Percentiles rank a stretch among this genome's conserved stretches.
These are phyloP conservation scores for Xestia c-nigrum DNA, from an alignment of 2,888 invertebrate genomes.

Conservation along the genomic window DNA sequence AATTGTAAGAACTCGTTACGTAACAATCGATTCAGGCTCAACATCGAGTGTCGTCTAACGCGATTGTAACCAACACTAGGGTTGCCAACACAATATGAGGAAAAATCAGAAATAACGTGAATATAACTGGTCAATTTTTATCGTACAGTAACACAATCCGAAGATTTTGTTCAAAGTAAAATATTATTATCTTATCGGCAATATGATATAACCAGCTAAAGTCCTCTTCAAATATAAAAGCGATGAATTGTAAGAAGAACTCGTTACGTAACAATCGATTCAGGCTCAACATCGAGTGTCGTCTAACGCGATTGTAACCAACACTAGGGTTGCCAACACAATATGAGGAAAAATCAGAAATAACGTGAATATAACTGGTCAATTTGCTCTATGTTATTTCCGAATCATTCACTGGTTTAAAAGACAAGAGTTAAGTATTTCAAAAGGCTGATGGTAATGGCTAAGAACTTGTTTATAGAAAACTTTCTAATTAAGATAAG, in stretches of 20 bases:
- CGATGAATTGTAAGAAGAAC: constrained; percentile 37
- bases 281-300: constrained; percentile 41
- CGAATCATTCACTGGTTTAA: neutral
- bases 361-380: neutral
- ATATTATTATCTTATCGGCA: neutral
- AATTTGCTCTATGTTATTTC: neutral
- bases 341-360: neutral
- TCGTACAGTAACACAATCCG: neutral
- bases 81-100: constrained; percentile 9
- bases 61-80: constrained; percentile 53
- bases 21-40: constrained; percentile 52
- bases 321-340: constrained; percentile 36
- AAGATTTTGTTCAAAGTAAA: neutral
- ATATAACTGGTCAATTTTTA: neutral
- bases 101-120: neutral
- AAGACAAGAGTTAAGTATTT: neutral
- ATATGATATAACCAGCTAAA: constrained; percentile 13
- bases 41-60: constrained; percentile 46
- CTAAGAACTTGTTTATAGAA: neutral
- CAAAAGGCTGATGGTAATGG: neutral
- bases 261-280: constrained; percentile 58
- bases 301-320: constrained; percentile 52
- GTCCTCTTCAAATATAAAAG: constrained; percentile 26
- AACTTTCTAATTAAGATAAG: neutral
- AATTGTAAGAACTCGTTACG: constrained; percentile 43